Base-by-base conservation (phyloP, 2,797 vertebrate genomes). In the Heliangelus exortis region DNA sequence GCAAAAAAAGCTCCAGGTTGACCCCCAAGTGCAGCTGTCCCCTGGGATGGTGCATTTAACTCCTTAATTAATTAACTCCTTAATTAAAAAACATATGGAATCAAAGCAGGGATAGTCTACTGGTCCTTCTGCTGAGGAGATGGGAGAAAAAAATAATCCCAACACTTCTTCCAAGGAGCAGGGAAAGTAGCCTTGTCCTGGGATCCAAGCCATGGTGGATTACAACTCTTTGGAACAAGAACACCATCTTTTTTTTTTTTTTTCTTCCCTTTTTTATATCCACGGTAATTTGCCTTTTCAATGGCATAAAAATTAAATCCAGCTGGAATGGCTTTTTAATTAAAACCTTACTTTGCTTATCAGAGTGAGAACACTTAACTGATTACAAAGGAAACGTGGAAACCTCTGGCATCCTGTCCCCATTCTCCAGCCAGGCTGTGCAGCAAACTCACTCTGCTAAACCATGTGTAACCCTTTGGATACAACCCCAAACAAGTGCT, bases 251-350 rank as follows among this genome's bases (percentile, higher is more conserved):
- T 25, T 17, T 84, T 59, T 41, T 53, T 53, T 29, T 29, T 54
- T 53, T 28, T 28, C 28, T 15, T 15, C 5, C 8, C 21, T 6
- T 18, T 21, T 58, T 86, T 74, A 29, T 28, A 71, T 39, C 23
- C 43, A 87, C 55, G 84, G 74, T 43, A 86, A 90, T 93, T 94
- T 95, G 51, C 66, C 18, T 90, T 51, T 59, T 82, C 59, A 76
- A 45, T 58, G 80, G 77, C 63, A 57, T 23, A 89, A 71, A 73
- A 90, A 91, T 92, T 65, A 84, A 93, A 94, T 90, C 85, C 92
- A 95, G 57, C 83, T 75, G 80, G 87, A 95, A 95, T 89, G 67
- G 83, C 50, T 96, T 93, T 91, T 96, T 90, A 95, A 97, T 97
- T 95, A 96, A 94, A 95, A 89, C 71, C 85, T 86, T 74, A 65